phyloP scores from a whole-genome alignment of 2,113 vertebrate genomes.

The Hippocampus mohnikei region DNA sequence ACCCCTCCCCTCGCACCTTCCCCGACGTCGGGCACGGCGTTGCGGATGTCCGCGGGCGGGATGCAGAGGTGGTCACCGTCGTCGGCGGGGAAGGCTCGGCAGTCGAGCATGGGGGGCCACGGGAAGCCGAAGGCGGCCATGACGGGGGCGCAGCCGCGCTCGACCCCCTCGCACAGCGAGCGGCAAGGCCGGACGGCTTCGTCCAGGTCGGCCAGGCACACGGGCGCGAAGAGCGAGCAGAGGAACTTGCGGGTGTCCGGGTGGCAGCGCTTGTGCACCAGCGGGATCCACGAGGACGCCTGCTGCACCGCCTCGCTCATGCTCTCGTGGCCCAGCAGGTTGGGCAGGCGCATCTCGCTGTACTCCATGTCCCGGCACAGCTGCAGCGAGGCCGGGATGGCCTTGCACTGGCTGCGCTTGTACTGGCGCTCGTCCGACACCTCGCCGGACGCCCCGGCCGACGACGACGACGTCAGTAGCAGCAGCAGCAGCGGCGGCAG shows the following conservation, averaged over 20 bases:
- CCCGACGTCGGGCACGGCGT: conserved; percentile 77
- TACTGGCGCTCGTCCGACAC: conserved; percentile 65
- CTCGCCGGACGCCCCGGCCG: conserved; percentile 69
- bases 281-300: conserved; percentile 93
- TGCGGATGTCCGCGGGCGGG: conserved; percentile 82
- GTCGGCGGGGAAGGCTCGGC: conserved; percentile 81
- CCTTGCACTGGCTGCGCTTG: conserved; percentile 74
- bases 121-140: conserved; percentile 97
- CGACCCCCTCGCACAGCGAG: conserved; percentile 90
- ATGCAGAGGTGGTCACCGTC: conserved; percentile 93
- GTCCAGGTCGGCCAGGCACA: conserved; percentile 91
- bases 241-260: conserved; percentile 97
- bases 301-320: conserved; percentile 95
- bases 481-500: conserved; percentile 69
- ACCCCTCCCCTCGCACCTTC: conserved; percentile 71
- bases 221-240: conserved; percentile 94
- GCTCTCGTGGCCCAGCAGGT: conserved; percentile 94
- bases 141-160: conserved; percentile 88
- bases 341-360: conserved; percentile 92
- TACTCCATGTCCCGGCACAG: conserved; percentile 95
- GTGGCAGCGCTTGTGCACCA: conserved; percentile 94
- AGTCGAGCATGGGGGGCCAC: conserved; percentile 96
- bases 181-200: conserved; percentile 94
- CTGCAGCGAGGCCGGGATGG: conserved; percentile 84
- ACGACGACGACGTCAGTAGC: conserved; percentile 73